Base-by-base conservation (phyloP, 2,888 invertebrate genomes). In the Pachycephus smyrnensis region DNA sequence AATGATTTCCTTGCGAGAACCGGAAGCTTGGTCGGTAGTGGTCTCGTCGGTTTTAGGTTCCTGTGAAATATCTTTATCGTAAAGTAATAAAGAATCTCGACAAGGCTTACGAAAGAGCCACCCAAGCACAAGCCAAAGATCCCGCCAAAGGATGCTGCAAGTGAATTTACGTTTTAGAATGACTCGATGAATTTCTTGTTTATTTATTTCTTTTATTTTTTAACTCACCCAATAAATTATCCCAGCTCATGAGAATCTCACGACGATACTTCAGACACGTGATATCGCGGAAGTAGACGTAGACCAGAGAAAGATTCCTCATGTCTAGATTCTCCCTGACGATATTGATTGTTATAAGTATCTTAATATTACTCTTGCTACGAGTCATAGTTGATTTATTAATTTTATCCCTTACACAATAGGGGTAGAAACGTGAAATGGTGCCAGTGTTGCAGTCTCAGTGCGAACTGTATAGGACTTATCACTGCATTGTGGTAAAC, bases 51-150 rank as follows among this genome's bases (percentile, higher is more conserved):
- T 55, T 55, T 15, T 55, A 23, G 23, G 23, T 9, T 55, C 55
- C 55, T 55, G 55, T 55, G 75, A 69, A 82, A 81, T 37, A 82
- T 71, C 32, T 80, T 79, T 73, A 85, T 81, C n/a, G 81, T 82
- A 40, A 89, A 84, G 76, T 85, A 89, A 82, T 94, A 94, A 3
- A 93, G 23, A 4, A 94, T 83, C 89, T 94, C 94, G 9, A 94
- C 92, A 31, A 94, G 81, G 83, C 94, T 94, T 76, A 94, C 91
- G 40, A 94, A 92, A 0, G 94, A 94, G 0, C 94, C 94, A 0
- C 94, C 94, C 1, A 94, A 89, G 77, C 94, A 94, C 0, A 94
- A 90, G 0, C 94, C 94, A 79, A 94, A 94, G 55, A 94, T 93
- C 1, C 94, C 94, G 0, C 94, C 94, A 73, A 94, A 93, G 73